These are phyloP conservation scores for Sphenodon punctatus DNA, from an alignment of 2,797 vertebrate species.

Conservation along the genomic window DNA sequence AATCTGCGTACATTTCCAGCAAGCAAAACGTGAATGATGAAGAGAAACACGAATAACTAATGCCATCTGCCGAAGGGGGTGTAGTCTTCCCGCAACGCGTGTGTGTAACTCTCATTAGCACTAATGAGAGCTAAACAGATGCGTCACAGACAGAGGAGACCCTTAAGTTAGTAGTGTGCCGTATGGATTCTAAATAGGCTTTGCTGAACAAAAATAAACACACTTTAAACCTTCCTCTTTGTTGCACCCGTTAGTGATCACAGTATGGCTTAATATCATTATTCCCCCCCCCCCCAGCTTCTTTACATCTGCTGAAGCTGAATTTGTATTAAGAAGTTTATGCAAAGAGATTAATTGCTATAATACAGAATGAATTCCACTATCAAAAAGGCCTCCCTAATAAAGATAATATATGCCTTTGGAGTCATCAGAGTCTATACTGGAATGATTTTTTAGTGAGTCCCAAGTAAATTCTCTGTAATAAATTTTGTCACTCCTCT, in stretches of 20 bases:
- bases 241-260: constrained; percentile 23
- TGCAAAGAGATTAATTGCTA: constrained; percentile 46
- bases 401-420: constrained; percentile 51
- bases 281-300: constrained; percentile 26
- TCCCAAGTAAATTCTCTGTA: constrained; percentile 53
- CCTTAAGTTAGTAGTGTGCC: neutral
- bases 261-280: constrained; percentile 11
- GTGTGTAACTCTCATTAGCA: neutral
- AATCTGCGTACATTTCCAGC: neutral
- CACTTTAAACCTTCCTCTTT: constrained; percentile 10
- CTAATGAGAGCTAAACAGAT: neutral
- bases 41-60: neutral
- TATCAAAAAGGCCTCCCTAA: constrained; percentile 49
- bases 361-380: constrained; percentile 37
- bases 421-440: constrained; percentile 46
- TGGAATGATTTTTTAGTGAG: constrained; percentile 51
- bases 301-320: constrained; percentile 48
- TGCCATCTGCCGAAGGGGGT: neutral
- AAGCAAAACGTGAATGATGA: neutral
- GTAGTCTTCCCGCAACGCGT: neutral
- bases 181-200: neutral
- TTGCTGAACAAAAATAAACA: neutral
- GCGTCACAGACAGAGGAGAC: neutral
- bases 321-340: constrained; percentile 33
- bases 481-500: constrained; percentile 54